Evolutionary conservation across 2,888 invertebrate species (phyloP).

Genomic region (Synergus itoensis): DNA sequence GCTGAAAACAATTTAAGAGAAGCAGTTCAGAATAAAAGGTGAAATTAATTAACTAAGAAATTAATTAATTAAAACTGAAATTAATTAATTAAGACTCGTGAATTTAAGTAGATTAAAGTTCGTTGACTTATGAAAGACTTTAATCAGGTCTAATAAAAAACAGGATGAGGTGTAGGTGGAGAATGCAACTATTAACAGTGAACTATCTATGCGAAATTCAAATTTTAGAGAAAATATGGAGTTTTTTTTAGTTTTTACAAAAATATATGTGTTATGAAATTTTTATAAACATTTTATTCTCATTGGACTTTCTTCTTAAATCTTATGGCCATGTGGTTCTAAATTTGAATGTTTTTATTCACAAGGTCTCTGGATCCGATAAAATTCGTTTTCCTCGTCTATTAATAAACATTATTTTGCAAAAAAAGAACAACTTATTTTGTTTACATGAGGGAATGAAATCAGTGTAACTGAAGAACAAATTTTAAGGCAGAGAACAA

Average conservation of each 20-base stretch:
- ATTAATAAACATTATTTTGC: background rate
- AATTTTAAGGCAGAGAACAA: background rate
- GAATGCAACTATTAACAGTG: background rate
- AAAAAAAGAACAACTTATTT: background rate
- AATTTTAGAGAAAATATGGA: background rate
- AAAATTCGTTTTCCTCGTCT: background rate
- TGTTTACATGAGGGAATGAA: background rate
- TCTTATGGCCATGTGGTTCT: too few species aligned
- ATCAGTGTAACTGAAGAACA: background rate
- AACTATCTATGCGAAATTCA: background rate
- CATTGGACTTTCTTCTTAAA: too few species aligned
- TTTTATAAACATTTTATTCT: too few species aligned
- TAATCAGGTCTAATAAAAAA: constrained; percentile 17
- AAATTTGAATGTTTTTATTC: background rate
- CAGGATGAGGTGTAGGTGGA: constrained; percentile 4
- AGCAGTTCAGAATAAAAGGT: constrained; percentile 17
- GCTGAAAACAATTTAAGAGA: too few species aligned
- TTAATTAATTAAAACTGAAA: too few species aligned
- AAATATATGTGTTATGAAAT: too few species aligned
- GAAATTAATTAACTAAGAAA: too few species aligned
- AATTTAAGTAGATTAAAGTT: constrained; percentile 21
- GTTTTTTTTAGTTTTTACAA: too few species aligned
- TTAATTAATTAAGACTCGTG: background rate
- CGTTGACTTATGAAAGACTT: constrained; percentile 3
- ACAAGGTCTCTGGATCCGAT: background rate